These are phyloP conservation scores for Poeciliopsis infans DNA, from an alignment of 2,797 vertebrate species.

Conservation along the genomic window DNA sequence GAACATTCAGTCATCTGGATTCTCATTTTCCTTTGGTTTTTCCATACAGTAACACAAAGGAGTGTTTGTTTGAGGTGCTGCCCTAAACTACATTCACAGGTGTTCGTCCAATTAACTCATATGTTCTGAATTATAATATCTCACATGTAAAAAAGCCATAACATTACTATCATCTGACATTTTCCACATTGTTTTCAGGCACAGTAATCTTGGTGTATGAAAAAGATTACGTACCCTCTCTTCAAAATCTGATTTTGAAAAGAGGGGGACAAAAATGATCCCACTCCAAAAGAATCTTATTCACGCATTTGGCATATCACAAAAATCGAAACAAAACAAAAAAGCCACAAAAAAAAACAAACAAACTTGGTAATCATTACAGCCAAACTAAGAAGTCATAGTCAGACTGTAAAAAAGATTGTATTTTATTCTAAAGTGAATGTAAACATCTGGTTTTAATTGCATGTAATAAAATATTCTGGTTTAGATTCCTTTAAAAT, in stretches of 20 bases:
- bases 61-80: neutral
- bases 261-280: neutral
- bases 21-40: neutral
- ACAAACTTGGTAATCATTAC: too few relatives aligned
- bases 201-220: neutral
- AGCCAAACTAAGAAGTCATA: neutral
- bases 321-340: neutral
- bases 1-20: neutral
- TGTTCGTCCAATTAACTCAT: neutral
- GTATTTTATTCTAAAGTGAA: neutral
- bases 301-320: neutral
- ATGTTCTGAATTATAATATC: neutral
- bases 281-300: neutral
- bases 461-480: neutral
- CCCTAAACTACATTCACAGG: neutral
- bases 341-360: neutral
- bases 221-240: too few relatives aligned
- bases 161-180: neutral
- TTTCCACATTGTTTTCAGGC: neutral
- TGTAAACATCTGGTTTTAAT: conserved; percentile 2
- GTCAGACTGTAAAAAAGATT: neutral
- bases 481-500: neutral
- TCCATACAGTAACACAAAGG: neutral
- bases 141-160: neutral
- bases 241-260: neutral